A percentile compares a stretch with the other conserved stretches of the same genome.
Conservation (phyloP, 1,140 invertebrate species). For the Scaptomyza pallida region DNA sequence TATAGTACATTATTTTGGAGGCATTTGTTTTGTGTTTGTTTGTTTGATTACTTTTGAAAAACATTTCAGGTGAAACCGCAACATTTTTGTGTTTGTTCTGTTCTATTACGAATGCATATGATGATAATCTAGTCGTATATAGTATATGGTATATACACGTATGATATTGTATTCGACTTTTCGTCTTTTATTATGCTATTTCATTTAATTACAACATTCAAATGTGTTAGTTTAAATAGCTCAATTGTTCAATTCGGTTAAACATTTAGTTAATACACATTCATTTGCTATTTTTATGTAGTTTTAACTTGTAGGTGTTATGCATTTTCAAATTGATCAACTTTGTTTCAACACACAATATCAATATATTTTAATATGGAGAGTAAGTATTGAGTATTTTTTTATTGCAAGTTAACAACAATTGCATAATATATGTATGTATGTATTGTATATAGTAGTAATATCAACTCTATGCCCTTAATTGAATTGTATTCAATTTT, state of each 20-base stretch:
- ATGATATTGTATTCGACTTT: background rate
- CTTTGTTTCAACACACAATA: background rate
- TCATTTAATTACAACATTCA: slow-evolving; percentile 2
- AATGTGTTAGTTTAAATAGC: background rate
- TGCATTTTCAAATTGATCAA: background rate
- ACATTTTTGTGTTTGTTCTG: slow-evolving; percentile 7
- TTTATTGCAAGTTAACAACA: too few relatives aligned
- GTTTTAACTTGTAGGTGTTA: background rate
- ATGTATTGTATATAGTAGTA: background rate
- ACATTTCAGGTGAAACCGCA: slow-evolving; percentile 16
- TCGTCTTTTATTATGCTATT: background rate
- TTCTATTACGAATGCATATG: background rate
- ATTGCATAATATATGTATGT: background rate
- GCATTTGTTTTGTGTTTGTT: slow-evolving; percentile 9
- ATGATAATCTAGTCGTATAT: background rate
- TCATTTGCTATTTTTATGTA: background rate
- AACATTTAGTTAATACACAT: background rate
- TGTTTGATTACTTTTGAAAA: too few relatives aligned
- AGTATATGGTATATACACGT: background rate
- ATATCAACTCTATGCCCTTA: background rate
- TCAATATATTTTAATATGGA: too few relatives aligned
- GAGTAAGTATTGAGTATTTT: too few relatives aligned
- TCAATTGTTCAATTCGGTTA: background rate
- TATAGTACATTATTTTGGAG: slow-evolving; percentile 16
- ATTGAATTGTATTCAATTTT: slow-evolving; percentile 1